phyloP scores from a whole-genome alignment of 1,140 invertebrate species.

The Psilanteris sp. region DNA sequence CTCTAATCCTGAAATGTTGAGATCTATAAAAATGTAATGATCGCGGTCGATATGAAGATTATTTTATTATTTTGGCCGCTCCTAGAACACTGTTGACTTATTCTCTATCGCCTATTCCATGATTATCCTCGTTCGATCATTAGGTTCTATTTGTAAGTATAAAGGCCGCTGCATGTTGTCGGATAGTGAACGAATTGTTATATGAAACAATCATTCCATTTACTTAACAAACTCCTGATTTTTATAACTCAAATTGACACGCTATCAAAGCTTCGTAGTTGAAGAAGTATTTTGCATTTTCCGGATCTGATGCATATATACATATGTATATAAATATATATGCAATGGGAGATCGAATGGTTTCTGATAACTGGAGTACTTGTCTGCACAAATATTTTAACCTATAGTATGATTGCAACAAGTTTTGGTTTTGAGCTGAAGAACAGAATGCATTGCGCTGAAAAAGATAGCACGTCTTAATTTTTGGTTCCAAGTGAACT shows the following conservation, averaged over 20 bases:
- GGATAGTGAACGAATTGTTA: conserved; percentile 9
- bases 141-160: conserved; percentile 37
- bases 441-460: too few species aligned
- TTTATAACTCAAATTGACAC: not conserved
- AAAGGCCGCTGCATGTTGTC: conserved; percentile 37
- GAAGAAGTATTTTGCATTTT: too few species aligned
- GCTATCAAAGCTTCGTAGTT: too few species aligned
- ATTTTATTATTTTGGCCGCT: conserved; percentile 59
- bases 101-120: conserved; percentile 40
- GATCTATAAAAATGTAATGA: conserved; percentile 41
- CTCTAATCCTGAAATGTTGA: conserved; percentile 38
- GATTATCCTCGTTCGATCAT: conserved; percentile 53
- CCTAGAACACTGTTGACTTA: conserved; percentile 49
- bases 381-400: too few species aligned
- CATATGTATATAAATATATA: too few species aligned
- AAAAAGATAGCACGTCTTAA: too few species aligned
- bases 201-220: not conserved
- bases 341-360: too few species aligned
- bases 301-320: too few species aligned
- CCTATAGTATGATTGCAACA: too few species aligned
- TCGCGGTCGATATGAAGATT: conserved; percentile 57
- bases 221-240: not conserved
- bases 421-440: too few species aligned
- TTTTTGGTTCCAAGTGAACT: too few species aligned
- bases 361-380: too few species aligned